These are phyloP conservation scores for Cyprinodon diabolis DNA, from an alignment of 2,797 vertebrate genomes.

Conservation along the genomic window DNA sequence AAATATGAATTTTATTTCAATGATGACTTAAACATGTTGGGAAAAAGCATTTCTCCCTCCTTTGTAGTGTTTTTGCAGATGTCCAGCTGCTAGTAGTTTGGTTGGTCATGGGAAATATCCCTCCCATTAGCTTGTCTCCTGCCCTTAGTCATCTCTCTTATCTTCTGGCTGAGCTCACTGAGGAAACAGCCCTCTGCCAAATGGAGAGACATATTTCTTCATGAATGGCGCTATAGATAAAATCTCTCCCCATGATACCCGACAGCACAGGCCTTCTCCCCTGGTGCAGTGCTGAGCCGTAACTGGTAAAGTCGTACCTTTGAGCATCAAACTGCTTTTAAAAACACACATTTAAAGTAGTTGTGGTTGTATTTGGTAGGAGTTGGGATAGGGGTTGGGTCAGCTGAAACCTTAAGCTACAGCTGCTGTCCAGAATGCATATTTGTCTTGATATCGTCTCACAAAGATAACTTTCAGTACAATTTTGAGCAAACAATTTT, in stretches of 20 bases:
- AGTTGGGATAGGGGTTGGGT: slow-evolving; percentile 24
- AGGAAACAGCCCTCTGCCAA: slow-evolving; percentile 50
- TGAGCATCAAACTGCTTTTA: slow-evolving; percentile 51
- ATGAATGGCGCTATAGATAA: slow-evolving; percentile 76
- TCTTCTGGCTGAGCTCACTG: slow-evolving; percentile 62
- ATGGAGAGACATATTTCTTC: slow-evolving; percentile 67
- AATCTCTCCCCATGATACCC: slow-evolving; percentile 62
- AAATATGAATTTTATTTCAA: slow-evolving; percentile 29
- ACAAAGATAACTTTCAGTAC: slow-evolving; percentile 15
- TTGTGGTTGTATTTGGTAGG: neutral
- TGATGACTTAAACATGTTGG: slow-evolving; percentile 41
- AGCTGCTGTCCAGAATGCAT: slow-evolving; percentile 48
- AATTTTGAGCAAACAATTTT: neutral
- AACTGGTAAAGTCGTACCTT: slow-evolving; percentile 49
- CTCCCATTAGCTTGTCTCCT: slow-evolving; percentile 77
- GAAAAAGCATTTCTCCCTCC: slow-evolving; percentile 55
- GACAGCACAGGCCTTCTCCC: slow-evolving; percentile 46
- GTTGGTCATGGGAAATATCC: slow-evolving; percentile 70
- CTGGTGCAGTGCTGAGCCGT: slow-evolving; percentile 48
- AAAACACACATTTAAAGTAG: slow-evolving; percentile 63
- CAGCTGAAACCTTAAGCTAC: slow-evolving; percentile 51
- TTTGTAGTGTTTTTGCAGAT: slow-evolving; percentile 80
- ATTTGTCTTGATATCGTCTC: slow-evolving; percentile 40
- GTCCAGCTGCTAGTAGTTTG: slow-evolving; percentile 72
- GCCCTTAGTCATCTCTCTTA: slow-evolving; percentile 75